Base-by-base conservation (phyloP, 2,797 vertebrate genomes). In the Ctenochaetus hawaiiensis region DNA sequence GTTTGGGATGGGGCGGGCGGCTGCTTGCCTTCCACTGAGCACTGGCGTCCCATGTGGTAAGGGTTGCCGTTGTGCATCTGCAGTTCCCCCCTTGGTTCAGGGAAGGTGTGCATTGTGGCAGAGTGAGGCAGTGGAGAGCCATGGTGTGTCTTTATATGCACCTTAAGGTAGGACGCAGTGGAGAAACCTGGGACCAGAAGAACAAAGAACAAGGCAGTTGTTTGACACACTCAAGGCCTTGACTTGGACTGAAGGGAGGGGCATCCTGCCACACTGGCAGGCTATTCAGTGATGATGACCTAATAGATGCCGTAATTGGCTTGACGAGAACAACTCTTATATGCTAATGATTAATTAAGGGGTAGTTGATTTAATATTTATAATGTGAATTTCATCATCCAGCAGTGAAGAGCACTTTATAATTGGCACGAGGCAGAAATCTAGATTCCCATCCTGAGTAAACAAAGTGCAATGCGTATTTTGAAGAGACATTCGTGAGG, bases 101-200 rank as follows among this genome's bases (percentile, higher is more conserved):
- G 93, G 93, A 95, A 99, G 96, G 96, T 95, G 90, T 95, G 94
- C 86, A 93, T 88, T 89, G 94, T 80, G 87, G 93, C 88, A 80
- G 94, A 90, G 85, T 91, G 93, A 85, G 94, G 92, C 81, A 95
- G 91, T 82, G 93, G 95, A 95, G 97, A 96, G 96, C 97, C 97
- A 93, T 99, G 98, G 96, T 99, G 98, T 94, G 97, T 98, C 98
- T 99, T 99, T 97, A 99, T 96, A 95, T 99, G 98, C 96, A 99
- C 98, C 97, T 99, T 99, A 98, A 99, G 98, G 97, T 99, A 99
- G 96, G 98, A 99, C 90, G 98, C 97, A 95, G 98, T 99, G 95
- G 98, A 99, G 97, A 99, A 99, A 98, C 98, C 98, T 99, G 95
- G 89, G 93, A 93, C 95, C 95, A 93, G 88, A 93, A 91, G 92